phyloP scores from a whole-genome alignment of 2,888 invertebrate species.

The Drosophila lacicola region DNA sequence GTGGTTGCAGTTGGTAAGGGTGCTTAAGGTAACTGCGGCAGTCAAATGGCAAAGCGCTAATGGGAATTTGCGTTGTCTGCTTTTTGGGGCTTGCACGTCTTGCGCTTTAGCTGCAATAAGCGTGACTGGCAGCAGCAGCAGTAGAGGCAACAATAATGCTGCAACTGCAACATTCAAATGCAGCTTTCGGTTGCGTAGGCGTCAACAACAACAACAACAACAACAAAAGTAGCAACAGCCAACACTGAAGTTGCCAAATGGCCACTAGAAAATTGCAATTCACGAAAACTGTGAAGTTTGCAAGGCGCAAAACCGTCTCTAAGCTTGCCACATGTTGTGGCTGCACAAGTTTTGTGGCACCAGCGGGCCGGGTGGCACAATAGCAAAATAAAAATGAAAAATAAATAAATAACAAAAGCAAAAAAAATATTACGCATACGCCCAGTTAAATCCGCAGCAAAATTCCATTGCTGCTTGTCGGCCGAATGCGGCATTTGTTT shows the following conservation, averaged over 20 bases:
- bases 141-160: not conserved
- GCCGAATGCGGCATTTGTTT: conserved; percentile 45
- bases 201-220: conserved; percentile 19
- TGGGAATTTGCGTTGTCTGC: conserved; percentile 74
- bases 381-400: not conserved
- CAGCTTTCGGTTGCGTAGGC: conserved; percentile 54
- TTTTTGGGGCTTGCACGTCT: conserved; percentile 61
- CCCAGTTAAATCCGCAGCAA: conserved; percentile 47
- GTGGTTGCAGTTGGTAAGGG: conserved; percentile 1
- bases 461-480: conserved; percentile 33
- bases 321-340: conserved; percentile 72
- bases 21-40: conserved; percentile 20
- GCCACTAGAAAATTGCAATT: conserved; percentile 51
- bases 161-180: conserved; percentile 50
- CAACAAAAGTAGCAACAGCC: not conserved
- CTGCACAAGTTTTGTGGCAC: conserved; percentile 46
- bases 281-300: conserved; percentile 33
- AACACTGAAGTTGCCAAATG: conserved; percentile 13
- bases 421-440: conserved; percentile 60
- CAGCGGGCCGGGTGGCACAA: conserved; percentile 5
- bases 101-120: conserved; percentile 66
- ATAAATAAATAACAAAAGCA: not conserved
- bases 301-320: conserved; percentile 20
- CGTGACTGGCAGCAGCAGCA: conserved; percentile 52
- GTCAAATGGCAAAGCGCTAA: conserved; percentile 66